Percentiles rank a stretch among this genome's conserved stretches.
phyloP scores from a whole-genome alignment of 1,140 invertebrate species.

The Drosophila insularis region DNA sequence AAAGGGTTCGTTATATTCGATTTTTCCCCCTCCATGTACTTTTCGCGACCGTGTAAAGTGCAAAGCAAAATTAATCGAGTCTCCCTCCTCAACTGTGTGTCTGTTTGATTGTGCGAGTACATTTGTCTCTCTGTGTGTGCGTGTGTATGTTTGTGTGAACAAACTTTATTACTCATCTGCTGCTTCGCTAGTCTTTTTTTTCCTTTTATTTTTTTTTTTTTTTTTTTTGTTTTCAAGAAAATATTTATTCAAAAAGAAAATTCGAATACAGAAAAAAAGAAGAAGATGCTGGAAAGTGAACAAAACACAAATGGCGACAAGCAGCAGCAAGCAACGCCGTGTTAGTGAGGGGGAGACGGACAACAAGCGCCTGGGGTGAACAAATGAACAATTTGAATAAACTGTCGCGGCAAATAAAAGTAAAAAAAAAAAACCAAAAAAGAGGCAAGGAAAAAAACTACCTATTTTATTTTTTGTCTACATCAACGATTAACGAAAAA shows the following conservation, averaged over 20 bases:
- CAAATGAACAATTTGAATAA: constrained; percentile 44
- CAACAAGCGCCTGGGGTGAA: background rate
- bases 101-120: constrained; percentile 26
- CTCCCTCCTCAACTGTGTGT: constrained; percentile 19
- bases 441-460: constrained; percentile 53
- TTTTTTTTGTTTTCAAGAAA: constrained; percentile 27
- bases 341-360: background rate
- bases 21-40: background rate
- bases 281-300: constrained; percentile 6
- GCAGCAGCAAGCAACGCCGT: background rate
- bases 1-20: constrained; percentile 14
- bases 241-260: constrained; percentile 23
- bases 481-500: constrained; percentile 81
- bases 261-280: constrained; percentile 17
- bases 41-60: constrained; percentile 15
- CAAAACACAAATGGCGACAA: constrained; percentile 2
- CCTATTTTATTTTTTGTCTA: constrained; percentile 76
- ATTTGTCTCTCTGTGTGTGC: constrained; percentile 8
- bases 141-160: constrained; percentile 24
- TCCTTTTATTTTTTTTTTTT: background rate
- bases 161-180: constrained; percentile 72
- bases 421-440: background rate
- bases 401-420: constrained; percentile 26
- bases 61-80: constrained; percentile 29
- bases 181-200: constrained; percentile 13